A percentile compares a stretch with the other conserved stretches of the same genome.
Evolutionary conservation across 2,113 vertebrate genomes (phyloP).

Genomic region (Lepus americanus): DNA sequence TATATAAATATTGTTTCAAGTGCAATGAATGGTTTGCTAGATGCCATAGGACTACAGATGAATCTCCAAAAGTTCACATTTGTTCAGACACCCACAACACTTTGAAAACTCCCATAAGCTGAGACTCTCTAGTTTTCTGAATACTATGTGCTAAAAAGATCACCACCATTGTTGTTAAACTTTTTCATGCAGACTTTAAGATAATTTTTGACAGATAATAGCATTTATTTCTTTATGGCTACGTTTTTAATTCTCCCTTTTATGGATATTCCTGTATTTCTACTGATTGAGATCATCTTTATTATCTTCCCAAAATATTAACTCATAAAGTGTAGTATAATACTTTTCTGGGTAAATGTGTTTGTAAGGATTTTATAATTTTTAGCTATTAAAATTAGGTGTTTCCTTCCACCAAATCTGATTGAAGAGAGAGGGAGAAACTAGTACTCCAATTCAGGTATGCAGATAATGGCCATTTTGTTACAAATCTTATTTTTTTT

Average conservation of each 20-base stretch:
- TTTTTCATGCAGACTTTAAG: background rate
- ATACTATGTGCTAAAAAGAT: background rate
- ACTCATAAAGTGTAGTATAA: background rate
- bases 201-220: background rate
- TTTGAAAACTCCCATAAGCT: background rate
- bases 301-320: background rate
- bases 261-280: background rate
- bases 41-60: slow-evolving; percentile 15
- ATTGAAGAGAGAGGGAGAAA: background rate
- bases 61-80: background rate
- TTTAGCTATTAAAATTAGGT: background rate
- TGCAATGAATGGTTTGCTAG: slow-evolving; percentile 21
- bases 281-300: background rate
- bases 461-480: background rate
- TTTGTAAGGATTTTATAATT: background rate
- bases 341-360: background rate
- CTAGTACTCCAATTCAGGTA: background rate
- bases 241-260: background rate
- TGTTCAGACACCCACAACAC: background rate
- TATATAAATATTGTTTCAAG: slow-evolving; percentile 64
- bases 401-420: background rate
- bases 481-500: background rate
- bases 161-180: background rate
- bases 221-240: background rate
- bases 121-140: background rate